phyloP scores from a whole-genome alignment of 2,113 vertebrate species.

The Anas platyrhynchos region DNA sequence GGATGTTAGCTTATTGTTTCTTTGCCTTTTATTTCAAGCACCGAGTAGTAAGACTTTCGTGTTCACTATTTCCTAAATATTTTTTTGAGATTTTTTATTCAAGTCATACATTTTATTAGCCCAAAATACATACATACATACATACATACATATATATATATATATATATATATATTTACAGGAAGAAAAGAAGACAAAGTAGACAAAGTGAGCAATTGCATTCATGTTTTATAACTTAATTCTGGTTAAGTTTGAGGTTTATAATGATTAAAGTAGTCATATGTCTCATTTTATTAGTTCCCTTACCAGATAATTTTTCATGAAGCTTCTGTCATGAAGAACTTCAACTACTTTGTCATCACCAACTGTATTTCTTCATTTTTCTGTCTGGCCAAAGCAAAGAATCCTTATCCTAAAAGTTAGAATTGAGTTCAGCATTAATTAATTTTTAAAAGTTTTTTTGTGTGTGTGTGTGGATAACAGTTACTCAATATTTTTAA shows the following conservation, averaged over 20 bases:
- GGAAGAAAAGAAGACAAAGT: background rate
- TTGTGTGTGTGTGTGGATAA: background rate
- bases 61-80: background rate
- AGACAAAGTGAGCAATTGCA: background rate
- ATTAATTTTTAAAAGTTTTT: background rate
- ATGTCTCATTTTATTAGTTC: background rate
- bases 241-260: background rate
- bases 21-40: background rate
- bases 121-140: background rate
- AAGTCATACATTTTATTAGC: background rate
- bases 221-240: background rate
- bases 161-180: too few relatives aligned
- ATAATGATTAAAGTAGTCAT: background rate
- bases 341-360: background rate
- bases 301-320: background rate
- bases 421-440: background rate
- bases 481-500: background rate
- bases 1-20: background rate
- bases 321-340: background rate
- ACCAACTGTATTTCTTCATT: background rate
- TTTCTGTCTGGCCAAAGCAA: background rate
- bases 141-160: too few relatives aligned
- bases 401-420: background rate
- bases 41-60: background rate
- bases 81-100: background rate